These are phyloP conservation scores for Eugnorisma glareosa DNA, from an alignment of 2,888 invertebrate species.

Conservation along the genomic window DNA sequence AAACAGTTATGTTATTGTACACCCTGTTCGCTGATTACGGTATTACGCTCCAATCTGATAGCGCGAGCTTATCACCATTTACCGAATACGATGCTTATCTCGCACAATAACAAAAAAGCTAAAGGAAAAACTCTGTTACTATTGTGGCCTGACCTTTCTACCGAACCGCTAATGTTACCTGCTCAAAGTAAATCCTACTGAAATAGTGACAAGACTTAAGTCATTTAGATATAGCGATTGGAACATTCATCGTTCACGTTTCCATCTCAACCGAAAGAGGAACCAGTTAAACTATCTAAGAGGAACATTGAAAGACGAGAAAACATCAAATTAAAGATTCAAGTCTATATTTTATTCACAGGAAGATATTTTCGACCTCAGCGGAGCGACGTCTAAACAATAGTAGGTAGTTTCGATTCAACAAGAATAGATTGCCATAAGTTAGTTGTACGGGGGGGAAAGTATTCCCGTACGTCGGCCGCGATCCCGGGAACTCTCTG, in stretches of 20 bases:
- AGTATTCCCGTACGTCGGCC: conserved; percentile 74
- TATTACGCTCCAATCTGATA: conserved; percentile 52
- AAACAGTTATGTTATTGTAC: conserved; percentile 37
- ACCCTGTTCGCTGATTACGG: conserved; percentile 53
- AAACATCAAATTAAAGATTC: conserved; percentile 60
- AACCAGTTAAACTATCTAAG: conserved; percentile 29
- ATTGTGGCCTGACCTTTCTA: conserved; percentile 32
- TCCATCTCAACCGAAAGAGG: neutral
- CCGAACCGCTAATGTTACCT: conserved; percentile 21
- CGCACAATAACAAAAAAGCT: conserved; percentile 50
- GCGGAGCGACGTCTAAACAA: conserved; percentile 62
- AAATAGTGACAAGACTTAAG: conserved; percentile 5
- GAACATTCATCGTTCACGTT: conserved; percentile 6
- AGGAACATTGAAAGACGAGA: conserved; percentile 43
- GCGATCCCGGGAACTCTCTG: conserved; percentile 76
- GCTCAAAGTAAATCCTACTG: conserved; percentile 2
- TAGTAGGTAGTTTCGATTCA: conserved; percentile 68
- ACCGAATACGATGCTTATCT: conserved; percentile 54
- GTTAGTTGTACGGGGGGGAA: conserved; percentile 75
- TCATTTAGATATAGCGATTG: conserved; percentile 9
- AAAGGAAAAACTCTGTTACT: conserved; percentile 36
- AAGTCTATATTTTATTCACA: conserved; percentile 62
- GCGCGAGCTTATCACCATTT: conserved; percentile 52
- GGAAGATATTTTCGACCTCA: conserved; percentile 57
- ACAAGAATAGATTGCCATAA: conserved; percentile 80